Conservation (phyloP, 2,113 vertebrate genomes). For the Podilymbus podiceps region DNA sequence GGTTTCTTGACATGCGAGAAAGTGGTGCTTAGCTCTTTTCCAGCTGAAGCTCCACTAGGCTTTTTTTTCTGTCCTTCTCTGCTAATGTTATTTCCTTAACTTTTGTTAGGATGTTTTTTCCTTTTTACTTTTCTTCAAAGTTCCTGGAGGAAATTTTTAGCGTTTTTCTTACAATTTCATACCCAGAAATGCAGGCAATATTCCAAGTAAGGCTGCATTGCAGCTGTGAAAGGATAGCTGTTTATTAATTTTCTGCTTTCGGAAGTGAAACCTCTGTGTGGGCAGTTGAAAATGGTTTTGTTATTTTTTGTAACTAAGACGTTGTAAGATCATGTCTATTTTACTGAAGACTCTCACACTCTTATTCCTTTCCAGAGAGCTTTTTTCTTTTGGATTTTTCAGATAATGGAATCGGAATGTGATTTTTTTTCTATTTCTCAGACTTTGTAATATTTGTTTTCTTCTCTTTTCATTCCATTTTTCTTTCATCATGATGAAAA, state of each 20-base stretch:
- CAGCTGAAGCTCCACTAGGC: neutral
- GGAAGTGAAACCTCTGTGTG: neutral
- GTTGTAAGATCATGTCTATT: neutral
- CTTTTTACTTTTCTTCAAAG: neutral
- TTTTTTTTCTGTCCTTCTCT: neutral
- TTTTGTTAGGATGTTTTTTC: accelerated
- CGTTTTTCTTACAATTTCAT: neutral
- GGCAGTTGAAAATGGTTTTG: neutral
- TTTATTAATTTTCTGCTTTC: neutral
- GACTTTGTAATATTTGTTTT: neutral
- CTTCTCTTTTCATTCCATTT: neutral
- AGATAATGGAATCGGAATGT: neutral
- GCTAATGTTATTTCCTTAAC: neutral
- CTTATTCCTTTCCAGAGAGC: neutral
- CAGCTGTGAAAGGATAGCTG: neutral
- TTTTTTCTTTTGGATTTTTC: neutral
- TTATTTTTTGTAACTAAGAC: neutral
- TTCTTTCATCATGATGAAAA: neutral
- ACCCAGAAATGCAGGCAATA: neutral
- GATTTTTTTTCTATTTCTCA: neutral
- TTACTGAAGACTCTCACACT: neutral
- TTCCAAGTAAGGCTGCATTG: neutral
- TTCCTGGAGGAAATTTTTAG: neutral
- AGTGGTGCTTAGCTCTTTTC: neutral
- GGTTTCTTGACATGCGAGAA: neutral